Conservation (phyloP, 2,888 invertebrate species). For the Phoenoteleia sp. region DNA sequence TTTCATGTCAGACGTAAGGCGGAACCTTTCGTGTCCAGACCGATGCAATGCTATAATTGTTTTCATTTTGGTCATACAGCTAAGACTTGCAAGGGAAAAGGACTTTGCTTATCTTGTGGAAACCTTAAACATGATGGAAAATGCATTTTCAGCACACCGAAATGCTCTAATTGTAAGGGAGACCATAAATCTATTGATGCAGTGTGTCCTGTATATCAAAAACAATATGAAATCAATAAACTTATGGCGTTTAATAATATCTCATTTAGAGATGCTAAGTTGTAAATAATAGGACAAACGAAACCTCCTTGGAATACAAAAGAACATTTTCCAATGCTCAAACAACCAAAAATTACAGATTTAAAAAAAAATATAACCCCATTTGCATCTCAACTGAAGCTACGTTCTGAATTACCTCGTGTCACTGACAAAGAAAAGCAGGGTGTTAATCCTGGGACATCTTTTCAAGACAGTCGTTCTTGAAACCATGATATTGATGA, state of each 20-base stretch:
- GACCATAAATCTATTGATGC: not conserved
- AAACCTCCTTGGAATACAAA: not conserved
- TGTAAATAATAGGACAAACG: not conserved
- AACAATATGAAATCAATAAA: not conserved
- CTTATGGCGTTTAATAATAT: constrained; percentile 6
- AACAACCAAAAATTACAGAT: not conserved
- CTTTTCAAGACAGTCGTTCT: no score
- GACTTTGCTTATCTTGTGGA: constrained; percentile 11
- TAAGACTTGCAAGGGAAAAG: constrained; percentile 5
- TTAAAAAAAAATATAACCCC: not conserved
- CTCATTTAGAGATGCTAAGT: not conserved
- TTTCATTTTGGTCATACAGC: constrained; percentile 27
- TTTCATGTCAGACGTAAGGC: constrained; percentile 17
- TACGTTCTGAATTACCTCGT: no score
- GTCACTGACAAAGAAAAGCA: no score
- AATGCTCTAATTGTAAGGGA: constrained; percentile 9
- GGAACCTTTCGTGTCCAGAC: constrained; percentile 21
- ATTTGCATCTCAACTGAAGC: no score
- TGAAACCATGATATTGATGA: no score
- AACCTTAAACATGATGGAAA: not conserved
- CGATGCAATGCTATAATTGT: constrained; percentile 29
- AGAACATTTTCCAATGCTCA: not conserved
- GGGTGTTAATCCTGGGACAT: no score
- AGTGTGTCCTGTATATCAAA: not conserved
- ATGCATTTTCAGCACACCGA: not conserved